Evolutionary conservation across 1,140 invertebrate species (phyloP).

Genomic region (Mercenaria mercenaria): DNA sequence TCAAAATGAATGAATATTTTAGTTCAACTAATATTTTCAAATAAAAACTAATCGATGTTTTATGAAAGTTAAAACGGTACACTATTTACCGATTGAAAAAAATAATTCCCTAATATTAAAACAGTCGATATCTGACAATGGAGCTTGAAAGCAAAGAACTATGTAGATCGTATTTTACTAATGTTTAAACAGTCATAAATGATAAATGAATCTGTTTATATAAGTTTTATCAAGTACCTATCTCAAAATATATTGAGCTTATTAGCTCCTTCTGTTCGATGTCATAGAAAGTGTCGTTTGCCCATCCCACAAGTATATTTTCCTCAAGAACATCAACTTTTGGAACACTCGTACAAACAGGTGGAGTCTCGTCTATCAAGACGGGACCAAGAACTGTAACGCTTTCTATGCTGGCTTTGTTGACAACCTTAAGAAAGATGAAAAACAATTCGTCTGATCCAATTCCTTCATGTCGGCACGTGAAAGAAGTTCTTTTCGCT

Average conservation of each 20-base stretch:
- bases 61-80: no score
- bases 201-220: no score
- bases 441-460: conserved; percentile 64
- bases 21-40: no score
- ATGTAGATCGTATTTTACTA: no score
- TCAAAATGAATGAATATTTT: no score
- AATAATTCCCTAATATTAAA: no score
- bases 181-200: no score
- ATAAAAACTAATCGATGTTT: no score
- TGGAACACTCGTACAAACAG: conserved; percentile 35
- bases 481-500: conserved; percentile 23
- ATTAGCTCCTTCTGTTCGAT: conserved; percentile 57
- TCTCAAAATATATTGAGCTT: background rate
- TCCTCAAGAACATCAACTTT: conserved; percentile 4
- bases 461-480: conserved; percentile 56
- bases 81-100: no score
- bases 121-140: no score
- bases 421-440: conserved; percentile 68
- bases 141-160: no score
- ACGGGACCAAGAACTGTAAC: conserved; percentile 66
- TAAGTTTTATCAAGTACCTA: conserved; percentile 4
- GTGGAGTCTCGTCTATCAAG: conserved; percentile 75
- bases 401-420: conserved; percentile 69
- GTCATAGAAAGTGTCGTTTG: conserved; percentile 62
- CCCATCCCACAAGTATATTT: conserved; percentile 63